Evolutionary conservation across 2,888 invertebrate genomes (phyloP).

Genomic region (Zygaena filipendulae): DNA sequence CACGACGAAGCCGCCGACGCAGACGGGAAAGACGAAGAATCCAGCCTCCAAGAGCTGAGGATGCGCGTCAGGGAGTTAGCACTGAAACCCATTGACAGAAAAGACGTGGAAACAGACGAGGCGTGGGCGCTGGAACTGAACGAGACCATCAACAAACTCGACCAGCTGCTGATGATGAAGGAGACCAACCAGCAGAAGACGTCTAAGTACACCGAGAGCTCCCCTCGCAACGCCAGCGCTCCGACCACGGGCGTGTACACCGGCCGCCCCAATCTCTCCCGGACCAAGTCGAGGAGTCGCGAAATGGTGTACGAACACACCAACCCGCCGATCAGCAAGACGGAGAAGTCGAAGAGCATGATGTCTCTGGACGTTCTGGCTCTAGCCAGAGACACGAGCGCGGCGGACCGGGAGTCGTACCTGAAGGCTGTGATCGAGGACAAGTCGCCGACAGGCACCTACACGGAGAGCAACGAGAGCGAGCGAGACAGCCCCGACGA

Average conservation of each 20-base stretch:
- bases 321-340: slow-evolving; percentile 39
- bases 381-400: slow-evolving; percentile 45
- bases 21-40: slow-evolving; percentile 54
- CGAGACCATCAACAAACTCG: slow-evolving; percentile 81
- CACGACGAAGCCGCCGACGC: slow-evolving; percentile 40
- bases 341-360: slow-evolving; percentile 58
- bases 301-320: slow-evolving; percentile 42
- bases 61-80: slow-evolving; percentile 78
- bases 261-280: slow-evolving; percentile 30
- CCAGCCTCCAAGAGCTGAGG: slow-evolving; percentile 73
- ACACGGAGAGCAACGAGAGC: slow-evolving; percentile 57
- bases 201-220: slow-evolving; percentile 49
- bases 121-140: slow-evolving; percentile 82
- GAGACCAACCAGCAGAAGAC: slow-evolving; percentile 69
- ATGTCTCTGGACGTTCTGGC: slow-evolving; percentile 58
- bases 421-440: slow-evolving; percentile 60
- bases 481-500: slow-evolving; percentile 58
- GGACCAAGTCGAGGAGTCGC: slow-evolving; percentile 46
- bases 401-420: slow-evolving; percentile 53
- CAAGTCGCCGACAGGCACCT: slow-evolving; percentile 55
- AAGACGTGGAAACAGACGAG: slow-evolving; percentile 74
- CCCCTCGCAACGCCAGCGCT: slow-evolving; percentile 47
- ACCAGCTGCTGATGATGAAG: slow-evolving; percentile 75
- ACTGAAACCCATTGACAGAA: slow-evolving; percentile 78
- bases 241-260: slow-evolving; percentile 48